Percentiles rank a stretch among this genome's conserved stretches.
Evolutionary conservation across 2,113 vertebrate species (phyloP).

Genomic region (Prolemur simus): DNA sequence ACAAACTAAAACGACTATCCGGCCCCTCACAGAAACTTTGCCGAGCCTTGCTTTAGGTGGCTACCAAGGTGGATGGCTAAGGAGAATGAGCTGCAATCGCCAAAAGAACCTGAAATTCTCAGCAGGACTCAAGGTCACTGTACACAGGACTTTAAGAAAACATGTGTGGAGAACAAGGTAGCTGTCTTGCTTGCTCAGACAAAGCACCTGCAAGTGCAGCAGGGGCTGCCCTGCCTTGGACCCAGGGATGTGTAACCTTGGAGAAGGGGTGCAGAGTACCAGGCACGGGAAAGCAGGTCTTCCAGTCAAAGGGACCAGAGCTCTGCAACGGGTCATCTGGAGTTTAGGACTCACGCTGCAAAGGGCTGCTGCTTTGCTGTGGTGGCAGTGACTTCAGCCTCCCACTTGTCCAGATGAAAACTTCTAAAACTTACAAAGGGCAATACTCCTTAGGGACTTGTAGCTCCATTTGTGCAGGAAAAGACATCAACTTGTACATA

Average conservation of each 20-base stretch:
- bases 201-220: background rate
- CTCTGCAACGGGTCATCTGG: background rate
- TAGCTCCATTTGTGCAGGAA: background rate
- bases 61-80: background rate
- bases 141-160: background rate
- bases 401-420: background rate
- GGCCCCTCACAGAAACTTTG: background rate
- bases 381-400: background rate
- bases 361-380: background rate
- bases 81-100: background rate
- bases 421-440: background rate
- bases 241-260: background rate
- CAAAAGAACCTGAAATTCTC: background rate
- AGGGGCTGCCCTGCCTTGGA: background rate
- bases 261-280: background rate
- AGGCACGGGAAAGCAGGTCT: background rate
- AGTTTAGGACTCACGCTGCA: background rate
- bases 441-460: background rate
- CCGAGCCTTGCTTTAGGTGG: background rate
- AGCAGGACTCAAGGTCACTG: background rate
- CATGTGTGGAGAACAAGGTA: accelerated
- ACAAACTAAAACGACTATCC: background rate
- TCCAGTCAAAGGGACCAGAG: no score
- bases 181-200: background rate
- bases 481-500: background rate